A percentile compares a stretch with the other conserved stretches of the same genome.
phyloP scores from a whole-genome alignment of 92 coral and sea anemone species.

The Parazoanthus swiftii region DNA sequence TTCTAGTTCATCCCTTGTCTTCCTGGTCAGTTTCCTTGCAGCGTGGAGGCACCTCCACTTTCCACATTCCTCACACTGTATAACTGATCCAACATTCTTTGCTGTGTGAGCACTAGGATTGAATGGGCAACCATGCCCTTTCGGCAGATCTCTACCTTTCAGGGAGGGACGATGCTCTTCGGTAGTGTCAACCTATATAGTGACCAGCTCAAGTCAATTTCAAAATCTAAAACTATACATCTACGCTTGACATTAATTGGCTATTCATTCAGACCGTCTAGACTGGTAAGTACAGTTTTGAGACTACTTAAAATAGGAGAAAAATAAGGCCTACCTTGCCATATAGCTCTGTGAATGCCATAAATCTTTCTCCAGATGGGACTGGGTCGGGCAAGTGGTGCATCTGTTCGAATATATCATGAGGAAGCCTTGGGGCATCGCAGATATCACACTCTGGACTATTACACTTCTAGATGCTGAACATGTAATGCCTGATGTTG shows the following conservation, averaged over 20 bases:
- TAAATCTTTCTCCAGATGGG: constrained; percentile 43
- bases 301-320: neutral
- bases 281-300: constrained; percentile 22
- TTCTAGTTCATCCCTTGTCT: constrained; percentile 47
- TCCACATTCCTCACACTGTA: constrained; percentile 57
- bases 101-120: constrained; percentile 47
- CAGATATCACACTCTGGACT: constrained; percentile 16
- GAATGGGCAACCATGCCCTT: constrained; percentile 54
- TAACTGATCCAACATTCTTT: constrained; percentile 50
- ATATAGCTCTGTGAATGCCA: constrained; percentile 36
- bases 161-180: constrained; percentile 46
- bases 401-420: constrained; percentile 22
- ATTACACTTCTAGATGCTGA: constrained; percentile 18
- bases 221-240: constrained; percentile 5
- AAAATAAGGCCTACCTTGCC: constrained; percentile 30
- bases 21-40: constrained; percentile 27
- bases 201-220: constrained; percentile 7
- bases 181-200: constrained; percentile 42
- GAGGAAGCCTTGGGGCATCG: constrained; percentile 11
- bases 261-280: constrained; percentile 9
- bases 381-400: constrained; percentile 53
- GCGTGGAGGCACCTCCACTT: constrained; percentile 52
- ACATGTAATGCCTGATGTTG: constrained; percentile 18
- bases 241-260: neutral
- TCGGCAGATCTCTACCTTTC: constrained; percentile 26